Percentiles rank a stretch among this genome's conserved stretches.
Evolutionary conservation across 2,113 vertebrate species (phyloP).

Genomic region (Scomber colias): DNA sequence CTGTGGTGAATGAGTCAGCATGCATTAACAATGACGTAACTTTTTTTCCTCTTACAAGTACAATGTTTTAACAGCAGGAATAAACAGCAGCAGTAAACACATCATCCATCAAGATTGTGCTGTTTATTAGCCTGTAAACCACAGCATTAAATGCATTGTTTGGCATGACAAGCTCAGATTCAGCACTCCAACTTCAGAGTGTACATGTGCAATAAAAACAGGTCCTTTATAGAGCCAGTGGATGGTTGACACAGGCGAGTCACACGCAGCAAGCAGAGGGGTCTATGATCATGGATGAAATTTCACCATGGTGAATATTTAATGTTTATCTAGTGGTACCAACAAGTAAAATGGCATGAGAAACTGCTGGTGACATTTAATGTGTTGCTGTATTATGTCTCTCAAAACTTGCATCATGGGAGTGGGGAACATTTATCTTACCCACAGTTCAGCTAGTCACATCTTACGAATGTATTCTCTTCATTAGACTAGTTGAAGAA

Average conservation of each 20-base stretch:
- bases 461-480: background rate
- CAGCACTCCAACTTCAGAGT: background rate
- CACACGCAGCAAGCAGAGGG: conserved; percentile 23
- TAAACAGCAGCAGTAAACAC: conserved; percentile 15
- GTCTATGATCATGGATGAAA: conserved; percentile 13
- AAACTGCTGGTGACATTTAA: conserved; percentile 5
- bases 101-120: background rate
- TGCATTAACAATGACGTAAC: conserved; percentile 35
- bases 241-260: conserved; percentile 51
- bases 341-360: conserved; percentile 2
- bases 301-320: conserved; percentile 11
- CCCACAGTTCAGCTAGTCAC: background rate
- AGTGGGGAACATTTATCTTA: background rate
- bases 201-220: background rate
- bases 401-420: conserved; percentile 5
- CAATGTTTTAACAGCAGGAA: conserved; percentile 12
- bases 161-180: conserved; percentile 3
- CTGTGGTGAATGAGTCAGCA: conserved; percentile 53
- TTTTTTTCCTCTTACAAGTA: conserved; percentile 15
- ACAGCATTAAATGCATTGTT: background rate
- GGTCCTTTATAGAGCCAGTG: conserved; percentile 8
- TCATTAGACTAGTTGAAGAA: background rate
- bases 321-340: conserved; percentile 8
- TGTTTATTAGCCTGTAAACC: background rate
- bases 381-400: background rate